Base-by-base conservation (phyloP, 2,797 vertebrate genomes). In the Danionella dracula region DNA sequence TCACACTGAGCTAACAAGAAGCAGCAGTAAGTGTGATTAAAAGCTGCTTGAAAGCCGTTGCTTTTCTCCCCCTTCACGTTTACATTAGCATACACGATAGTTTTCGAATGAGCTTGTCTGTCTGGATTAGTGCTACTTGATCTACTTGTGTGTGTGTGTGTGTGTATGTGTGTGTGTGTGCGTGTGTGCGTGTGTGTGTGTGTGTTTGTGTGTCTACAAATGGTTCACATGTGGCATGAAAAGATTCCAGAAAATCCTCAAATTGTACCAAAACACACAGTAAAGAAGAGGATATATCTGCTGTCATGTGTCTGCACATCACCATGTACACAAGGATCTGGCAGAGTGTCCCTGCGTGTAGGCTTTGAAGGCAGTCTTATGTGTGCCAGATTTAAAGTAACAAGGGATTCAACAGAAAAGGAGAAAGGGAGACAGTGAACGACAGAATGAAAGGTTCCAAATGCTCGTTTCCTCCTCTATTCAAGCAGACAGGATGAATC, bases 281-380 rank as follows among this genome's bases (percentile, higher is more conserved):
- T 21, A 10, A 3, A 35, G 41, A 5, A 1, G 8, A 19, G 41
- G 46, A 27, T 17, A 35, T 15, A 27, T 34, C 51, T 57, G 67
- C 72, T 53, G 62, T 66, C 61, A 58, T 61, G 21, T 51, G 27
- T 67, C 53, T 51, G 37, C 51, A 34, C 19, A 65, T 66, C 53
- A 63, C 45, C 15, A 6, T 66, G 49, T 66, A 66, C 56, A 34
- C 6, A 1, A 51, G 58, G 56, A 15, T 46, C 56, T 62, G 65
- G 61, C 70, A 50, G 68, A 34, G 41, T 72, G 51, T 72, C 44
- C 59, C 19, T 53, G 38, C 17, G 42, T 41, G 44, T 31, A 46
- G 31, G 57, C 54, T 73, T 66, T 49, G 46, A 65, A 61, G 59
- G 50, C 55, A 66, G 72, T 66, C 50, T 69, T 72, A 29, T 72